phyloP scores from a whole-genome alignment of 2,113 vertebrate genomes.

The Calidris pygmaea region DNA sequence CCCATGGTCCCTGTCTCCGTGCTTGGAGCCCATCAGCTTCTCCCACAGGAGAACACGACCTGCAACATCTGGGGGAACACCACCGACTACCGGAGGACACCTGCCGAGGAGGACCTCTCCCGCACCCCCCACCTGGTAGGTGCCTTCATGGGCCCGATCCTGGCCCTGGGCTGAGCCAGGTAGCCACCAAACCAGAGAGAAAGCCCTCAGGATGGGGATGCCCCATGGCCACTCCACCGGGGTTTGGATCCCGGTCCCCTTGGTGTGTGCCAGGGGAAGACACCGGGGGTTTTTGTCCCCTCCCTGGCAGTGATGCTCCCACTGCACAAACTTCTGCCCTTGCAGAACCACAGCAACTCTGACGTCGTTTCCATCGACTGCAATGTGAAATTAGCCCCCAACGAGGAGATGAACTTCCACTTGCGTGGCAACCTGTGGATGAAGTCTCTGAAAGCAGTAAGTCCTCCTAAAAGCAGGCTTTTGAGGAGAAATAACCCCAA shows the following conservation, averaged over 20 bases:
- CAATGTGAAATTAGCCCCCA: slow-evolving; percentile 71
- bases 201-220: background rate
- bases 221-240: rapidly evolving
- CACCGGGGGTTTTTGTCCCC: no score
- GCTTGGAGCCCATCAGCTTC: background rate
- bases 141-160: background rate
- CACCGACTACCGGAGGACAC: slow-evolving; percentile 69
- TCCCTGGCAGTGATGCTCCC: rapidly evolving
- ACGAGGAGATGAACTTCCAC: slow-evolving; percentile 73
- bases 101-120: slow-evolving; percentile 79
- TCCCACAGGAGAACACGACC: slow-evolving; percentile 34
- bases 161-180: background rate
- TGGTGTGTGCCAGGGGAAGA: rapidly evolving
- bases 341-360: slow-evolving; percentile 86
- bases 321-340: background rate
- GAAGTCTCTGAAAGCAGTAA: slow-evolving; percentile 80
- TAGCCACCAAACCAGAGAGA: background rate
- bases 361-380: slow-evolving; percentile 77
- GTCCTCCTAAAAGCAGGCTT: background rate
- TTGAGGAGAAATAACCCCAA: background rate
- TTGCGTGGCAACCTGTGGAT: slow-evolving; percentile 80
- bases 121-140: slow-evolving; percentile 81
- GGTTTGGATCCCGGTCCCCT: background rate
- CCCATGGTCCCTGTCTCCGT: rapidly evolving
- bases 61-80: slow-evolving; percentile 75